A percentile compares a stretch with the other conserved stretches of the same genome.
Evolutionary conservation across 2,113 vertebrate species (phyloP).

Genomic region (Dicaeum eximium): DNA sequence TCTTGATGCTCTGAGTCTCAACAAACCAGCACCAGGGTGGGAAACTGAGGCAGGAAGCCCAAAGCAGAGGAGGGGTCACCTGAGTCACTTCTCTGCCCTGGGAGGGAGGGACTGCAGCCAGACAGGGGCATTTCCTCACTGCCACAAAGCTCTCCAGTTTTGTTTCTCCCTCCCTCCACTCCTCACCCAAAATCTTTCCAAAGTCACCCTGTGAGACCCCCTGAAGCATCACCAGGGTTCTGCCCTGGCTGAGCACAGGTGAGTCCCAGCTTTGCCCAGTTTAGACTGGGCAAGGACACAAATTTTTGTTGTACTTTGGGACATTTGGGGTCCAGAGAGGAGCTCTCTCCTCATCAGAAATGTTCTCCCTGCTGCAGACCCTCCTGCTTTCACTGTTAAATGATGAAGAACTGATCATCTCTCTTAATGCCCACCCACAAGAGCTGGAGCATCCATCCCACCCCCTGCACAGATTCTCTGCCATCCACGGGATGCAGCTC

Average conservation of each 20-base stretch:
- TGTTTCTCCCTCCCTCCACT: neutral
- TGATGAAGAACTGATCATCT: neutral
- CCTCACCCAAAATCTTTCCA: neutral
- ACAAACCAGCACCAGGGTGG: fast-evolving
- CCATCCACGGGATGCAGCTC: neutral
- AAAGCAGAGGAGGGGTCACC: neutral
- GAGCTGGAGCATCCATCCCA: neutral
- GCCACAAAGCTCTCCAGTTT: neutral
- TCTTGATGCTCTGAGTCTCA: too few species aligned
- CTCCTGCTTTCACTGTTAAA: neutral
- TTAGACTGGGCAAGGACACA: neutral
- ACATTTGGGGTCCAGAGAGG: fast-evolving
- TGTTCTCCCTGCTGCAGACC: fast-evolving
- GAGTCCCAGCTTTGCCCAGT: neutral
- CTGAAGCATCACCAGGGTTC: neutral
- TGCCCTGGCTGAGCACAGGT: fast-evolving
- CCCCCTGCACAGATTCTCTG: neutral
- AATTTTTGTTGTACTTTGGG: fast-evolving
- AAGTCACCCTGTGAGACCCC: neutral
- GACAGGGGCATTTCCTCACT: neutral
- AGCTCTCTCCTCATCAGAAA: neutral
- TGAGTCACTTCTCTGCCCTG: fast-evolving
- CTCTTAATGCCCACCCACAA: neutral
- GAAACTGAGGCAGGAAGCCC: neutral
- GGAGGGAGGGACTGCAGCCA: neutral